A percentile compares a stretch with the other conserved stretches of the same genome.
These are phyloP conservation scores for Empis stercorea DNA, from an alignment of 2,888 invertebrate genomes.

Conservation along the genomic window DNA sequence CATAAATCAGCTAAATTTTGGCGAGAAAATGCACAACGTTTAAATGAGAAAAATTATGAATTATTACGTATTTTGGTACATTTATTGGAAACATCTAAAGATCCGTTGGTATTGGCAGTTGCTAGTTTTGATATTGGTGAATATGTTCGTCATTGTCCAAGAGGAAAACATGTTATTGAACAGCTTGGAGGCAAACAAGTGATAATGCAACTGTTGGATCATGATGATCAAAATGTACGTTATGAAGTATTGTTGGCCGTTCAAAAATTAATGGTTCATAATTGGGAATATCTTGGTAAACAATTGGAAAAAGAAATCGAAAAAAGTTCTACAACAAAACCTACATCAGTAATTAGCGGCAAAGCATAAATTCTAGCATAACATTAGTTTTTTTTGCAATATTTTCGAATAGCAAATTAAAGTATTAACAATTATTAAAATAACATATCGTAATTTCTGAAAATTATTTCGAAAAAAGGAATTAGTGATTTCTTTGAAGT, in stretches of 20 bases:
- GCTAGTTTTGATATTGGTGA: slow-evolving; percentile 98
- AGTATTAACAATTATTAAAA: too few species aligned
- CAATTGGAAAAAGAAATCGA: slow-evolving; percentile 74
- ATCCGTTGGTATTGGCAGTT: slow-evolving; percentile 90
- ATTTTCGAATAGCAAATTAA: too few species aligned
- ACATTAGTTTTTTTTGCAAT: too few species aligned
- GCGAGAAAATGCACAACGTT: slow-evolving; percentile 92
- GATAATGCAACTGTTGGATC: slow-evolving; percentile 93
- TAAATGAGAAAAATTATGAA: slow-evolving; percentile 98
- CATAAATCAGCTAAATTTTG: slow-evolving; percentile 99
- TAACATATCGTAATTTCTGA: too few species aligned
- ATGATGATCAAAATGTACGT: slow-evolving; percentile 96
- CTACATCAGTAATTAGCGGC: slow-evolving; percentile 29
- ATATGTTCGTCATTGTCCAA: slow-evolving; percentile 96
- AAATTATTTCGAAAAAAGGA: too few species aligned
- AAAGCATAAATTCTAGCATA: slow-evolving; percentile 24
- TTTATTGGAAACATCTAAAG: slow-evolving; percentile 81
- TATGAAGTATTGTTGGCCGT: slow-evolving; percentile 97
- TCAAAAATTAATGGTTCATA: slow-evolving; percentile 99
- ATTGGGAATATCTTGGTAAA: slow-evolving; percentile 94
- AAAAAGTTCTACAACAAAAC: slow-evolving; percentile 22
- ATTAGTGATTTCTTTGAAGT: too few species aligned
- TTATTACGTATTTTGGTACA: slow-evolving; percentile 89
- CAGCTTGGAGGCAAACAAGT: slow-evolving; percentile 96
- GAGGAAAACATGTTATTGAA: slow-evolving; percentile 95